Evolutionary conservation across 1,140 invertebrate genomes (phyloP).

Genomic region (Brachionus calyciflorus): DNA sequence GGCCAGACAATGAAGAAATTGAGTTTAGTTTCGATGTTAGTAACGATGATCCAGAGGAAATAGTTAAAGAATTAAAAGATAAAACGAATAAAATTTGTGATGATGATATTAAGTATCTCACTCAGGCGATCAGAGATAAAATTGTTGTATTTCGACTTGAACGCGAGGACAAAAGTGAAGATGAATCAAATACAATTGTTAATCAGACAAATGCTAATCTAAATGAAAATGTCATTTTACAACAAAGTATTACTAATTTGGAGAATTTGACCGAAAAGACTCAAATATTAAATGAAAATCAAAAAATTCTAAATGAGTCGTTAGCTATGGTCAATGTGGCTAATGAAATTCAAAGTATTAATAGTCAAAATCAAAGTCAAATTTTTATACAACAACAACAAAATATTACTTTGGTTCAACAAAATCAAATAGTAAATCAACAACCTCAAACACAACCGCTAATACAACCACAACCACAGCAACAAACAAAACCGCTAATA

Average conservation of each 20-base stretch:
- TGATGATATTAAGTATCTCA: slow-evolving; percentile 61
- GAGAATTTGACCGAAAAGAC: background rate
- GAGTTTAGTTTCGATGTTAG: slow-evolving; percentile 96
- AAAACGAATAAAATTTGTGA: slow-evolving; percentile 82
- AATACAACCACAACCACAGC: too few relatives aligned
- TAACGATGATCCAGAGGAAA: slow-evolving; percentile 85
- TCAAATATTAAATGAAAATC: slow-evolving; percentile 12
- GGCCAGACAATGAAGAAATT: slow-evolving; percentile 94
- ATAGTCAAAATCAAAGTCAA: background rate
- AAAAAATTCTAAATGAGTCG: background rate
- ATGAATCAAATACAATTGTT: background rate
- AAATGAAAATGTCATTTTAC: background rate
- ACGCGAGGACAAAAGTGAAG: slow-evolving; percentile 3
- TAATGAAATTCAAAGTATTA: background rate
- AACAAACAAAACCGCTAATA: too few relatives aligned
- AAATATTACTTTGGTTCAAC: too few relatives aligned
- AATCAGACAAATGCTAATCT: background rate
- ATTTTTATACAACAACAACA: too few relatives aligned
- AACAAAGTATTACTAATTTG: background rate
- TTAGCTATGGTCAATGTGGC: background rate
- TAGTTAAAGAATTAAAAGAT: slow-evolving; percentile 84
- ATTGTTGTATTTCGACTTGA: slow-evolving; percentile 13
- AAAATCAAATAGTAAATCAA: too few relatives aligned
- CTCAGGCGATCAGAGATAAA: slow-evolving; percentile 35
- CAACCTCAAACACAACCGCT: too few relatives aligned